phyloP scores from a whole-genome alignment of 2,888 invertebrate genomes.

The Pseudococcus viburni region DNA sequence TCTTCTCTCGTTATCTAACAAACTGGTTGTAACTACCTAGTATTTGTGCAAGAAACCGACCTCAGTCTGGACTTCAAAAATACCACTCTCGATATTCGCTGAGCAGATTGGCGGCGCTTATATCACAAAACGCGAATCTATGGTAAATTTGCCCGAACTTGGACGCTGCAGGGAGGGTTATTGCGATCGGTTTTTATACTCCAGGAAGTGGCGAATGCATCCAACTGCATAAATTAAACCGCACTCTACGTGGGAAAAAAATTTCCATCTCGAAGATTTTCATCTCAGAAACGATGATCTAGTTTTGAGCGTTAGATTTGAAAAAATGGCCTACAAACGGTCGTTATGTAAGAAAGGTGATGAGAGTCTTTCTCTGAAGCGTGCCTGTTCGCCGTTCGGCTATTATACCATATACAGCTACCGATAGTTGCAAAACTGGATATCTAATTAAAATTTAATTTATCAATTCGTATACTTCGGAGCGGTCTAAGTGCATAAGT shows the following conservation, averaged over 20 bases:
- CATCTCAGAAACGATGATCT: constrained; percentile 5
- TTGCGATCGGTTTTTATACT: neutral
- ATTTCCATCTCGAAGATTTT: neutral
- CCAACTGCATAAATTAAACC: neutral
- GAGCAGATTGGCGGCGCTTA: neutral
- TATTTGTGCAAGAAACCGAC: constrained; percentile 33
- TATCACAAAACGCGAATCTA: constrained; percentile 12
- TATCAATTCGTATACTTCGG: constrained; percentile 29
- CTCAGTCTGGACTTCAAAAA: constrained; percentile 30
- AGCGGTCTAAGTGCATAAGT: neutral
- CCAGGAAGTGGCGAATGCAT: constrained; percentile 30
- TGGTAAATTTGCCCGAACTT: neutral
- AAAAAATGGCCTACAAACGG: constrained; percentile 42
- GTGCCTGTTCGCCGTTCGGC: constrained; percentile 33
- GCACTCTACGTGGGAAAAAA: neutral
- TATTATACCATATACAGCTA: constrained; percentile 46
- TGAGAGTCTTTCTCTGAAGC: constrained; percentile 42
- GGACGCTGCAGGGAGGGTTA: constrained; percentile 29
- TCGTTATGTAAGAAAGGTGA: constrained; percentile 47
- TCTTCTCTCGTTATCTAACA: constrained; percentile 37
- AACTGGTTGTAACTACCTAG: constrained; percentile 35
- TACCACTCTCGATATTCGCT: neutral
- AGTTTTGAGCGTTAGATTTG: neutral
- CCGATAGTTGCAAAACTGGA: constrained; percentile 50
- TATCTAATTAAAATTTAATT: constrained; percentile 52